Evolutionary conservation across 1,140 invertebrate species (phyloP), one percentile per base, ranked within the genome.

Genomic region (Trichonephila clavata): DNA sequence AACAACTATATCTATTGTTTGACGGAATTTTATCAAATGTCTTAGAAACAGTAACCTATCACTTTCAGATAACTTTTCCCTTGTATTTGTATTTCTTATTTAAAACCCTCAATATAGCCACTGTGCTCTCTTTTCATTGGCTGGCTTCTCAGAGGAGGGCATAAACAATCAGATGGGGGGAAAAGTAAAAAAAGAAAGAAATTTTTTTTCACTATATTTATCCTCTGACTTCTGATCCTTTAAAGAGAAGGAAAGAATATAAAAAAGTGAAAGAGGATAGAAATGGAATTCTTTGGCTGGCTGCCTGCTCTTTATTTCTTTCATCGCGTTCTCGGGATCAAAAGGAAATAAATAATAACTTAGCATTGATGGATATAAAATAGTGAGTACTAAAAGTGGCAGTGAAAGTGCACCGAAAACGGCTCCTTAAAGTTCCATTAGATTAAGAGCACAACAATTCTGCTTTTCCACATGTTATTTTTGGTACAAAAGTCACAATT

Each of bases 301-400:
- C 59, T 89, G 87, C 87, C 87, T 68, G 65, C n/a, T 60, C 61
- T 87, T 83, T 83, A 83, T 21, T 83, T 83, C 81, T 83, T 83
- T 83, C 81, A 83, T 83, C 81, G 81, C 18, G 10, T 86, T 63
- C 60, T 86, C 61, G 32, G 24, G 84, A 86, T 86, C 57, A 86
- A 63, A 60, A 71, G 43, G 87, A 89, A 89, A 89, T 89, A 89
- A 89, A 89, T 89, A 89, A 89, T 71, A 89, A 57, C 87, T 89
- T 71, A 89, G 61, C 65, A 89, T 89, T 60, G 87, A 68, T 89
- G 65, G 50, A 71, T 61, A 32, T 32, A 86, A 86, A 86, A 63
- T 86, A 86, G 84, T 27, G 32, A 61, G 57, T 13, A 61, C n/a
- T 16, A 61, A 63, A 5, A 32, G 27, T 4, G 18, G 24, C 16